These are phyloP conservation scores for Diprion similis DNA, from an alignment of 1,140 invertebrate species.

Conservation along the genomic window DNA sequence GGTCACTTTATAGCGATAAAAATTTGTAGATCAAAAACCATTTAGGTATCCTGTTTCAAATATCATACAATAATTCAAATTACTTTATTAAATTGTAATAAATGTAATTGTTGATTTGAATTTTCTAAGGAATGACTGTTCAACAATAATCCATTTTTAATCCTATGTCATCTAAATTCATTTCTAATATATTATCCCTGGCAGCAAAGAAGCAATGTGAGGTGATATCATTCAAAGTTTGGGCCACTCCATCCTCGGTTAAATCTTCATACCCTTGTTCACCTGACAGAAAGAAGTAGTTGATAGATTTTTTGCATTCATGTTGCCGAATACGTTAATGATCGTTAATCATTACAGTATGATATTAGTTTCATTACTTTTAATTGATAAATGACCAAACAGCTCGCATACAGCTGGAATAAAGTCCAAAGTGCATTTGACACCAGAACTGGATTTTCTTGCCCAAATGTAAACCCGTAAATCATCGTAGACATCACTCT, in stretches of 20 bases:
- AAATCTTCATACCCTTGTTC: constrained; percentile 55
- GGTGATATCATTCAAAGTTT: constrained; percentile 55
- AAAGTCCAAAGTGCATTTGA: constrained; percentile 65
- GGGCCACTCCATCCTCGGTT: constrained; percentile 48
- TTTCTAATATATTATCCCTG: constrained; percentile 25
- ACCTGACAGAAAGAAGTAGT: constrained; percentile 51
- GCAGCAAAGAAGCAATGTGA: constrained; percentile 49
- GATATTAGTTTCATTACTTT: constrained; percentile 59
- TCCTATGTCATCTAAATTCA: constrained; percentile 22
- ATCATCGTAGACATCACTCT: constrained; percentile 42
- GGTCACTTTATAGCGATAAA: too few relatives aligned
- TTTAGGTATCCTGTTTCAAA: too few relatives aligned
- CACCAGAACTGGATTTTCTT: constrained; percentile 60
- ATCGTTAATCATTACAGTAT: neutral
- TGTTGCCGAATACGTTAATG: neutral
- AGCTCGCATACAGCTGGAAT: constrained; percentile 72
- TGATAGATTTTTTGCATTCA: constrained; percentile 6
- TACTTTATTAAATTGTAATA: too few relatives aligned
- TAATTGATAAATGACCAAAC: constrained; percentile 71
- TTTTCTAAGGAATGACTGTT: neutral
- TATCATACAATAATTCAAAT: too few relatives aligned
- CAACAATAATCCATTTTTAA: constrained; percentile 11
- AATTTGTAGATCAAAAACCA: too few relatives aligned
- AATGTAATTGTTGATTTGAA: too few relatives aligned
- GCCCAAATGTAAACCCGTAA: constrained; percentile 72